Conservation (phyloP, 2,888 invertebrate species). For the Eledona agricola region DNA sequence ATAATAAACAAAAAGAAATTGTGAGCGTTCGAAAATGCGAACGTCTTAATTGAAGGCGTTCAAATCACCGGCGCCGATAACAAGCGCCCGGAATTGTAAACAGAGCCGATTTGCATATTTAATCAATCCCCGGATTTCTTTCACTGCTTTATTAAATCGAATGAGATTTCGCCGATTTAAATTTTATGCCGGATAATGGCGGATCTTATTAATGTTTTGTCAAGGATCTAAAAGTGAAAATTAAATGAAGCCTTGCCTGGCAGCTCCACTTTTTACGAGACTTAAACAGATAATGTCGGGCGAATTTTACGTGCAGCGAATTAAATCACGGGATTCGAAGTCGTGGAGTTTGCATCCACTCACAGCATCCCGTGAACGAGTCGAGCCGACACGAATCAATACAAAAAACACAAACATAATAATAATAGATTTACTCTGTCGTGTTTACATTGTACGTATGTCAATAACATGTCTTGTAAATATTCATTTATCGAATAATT, state of each 20-base stretch:
- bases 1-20: slow-evolving; percentile 6
- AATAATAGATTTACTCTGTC: too few species aligned
- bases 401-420: too few species aligned
- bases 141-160: slow-evolving; percentile 47
- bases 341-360: too few species aligned
- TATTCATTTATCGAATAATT: too few species aligned
- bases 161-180: slow-evolving; percentile 45
- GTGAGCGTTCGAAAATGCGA: slow-evolving; percentile 23
- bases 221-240: slow-evolving; percentile 26
- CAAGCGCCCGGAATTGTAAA: slow-evolving; percentile 49
- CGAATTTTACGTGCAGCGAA: too few species aligned
- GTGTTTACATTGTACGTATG: too few species aligned
- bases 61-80: slow-evolving; percentile 40
- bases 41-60: slow-evolving; percentile 43
- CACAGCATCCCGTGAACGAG: too few species aligned
- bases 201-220: slow-evolving; percentile 36
- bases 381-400: too few species aligned
- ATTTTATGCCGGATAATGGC: slow-evolving; percentile 42
- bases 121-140: slow-evolving; percentile 48
- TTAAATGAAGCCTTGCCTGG: slow-evolving; percentile 33
- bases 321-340: too few species aligned
- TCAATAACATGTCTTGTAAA: too few species aligned
- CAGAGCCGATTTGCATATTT: slow-evolving; percentile 51
- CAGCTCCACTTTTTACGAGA: slow-evolving; percentile 1
- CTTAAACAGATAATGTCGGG: too few species aligned